phyloP scores from a whole-genome alignment of 2,888 invertebrate species.

The Panopea generosa region DNA sequence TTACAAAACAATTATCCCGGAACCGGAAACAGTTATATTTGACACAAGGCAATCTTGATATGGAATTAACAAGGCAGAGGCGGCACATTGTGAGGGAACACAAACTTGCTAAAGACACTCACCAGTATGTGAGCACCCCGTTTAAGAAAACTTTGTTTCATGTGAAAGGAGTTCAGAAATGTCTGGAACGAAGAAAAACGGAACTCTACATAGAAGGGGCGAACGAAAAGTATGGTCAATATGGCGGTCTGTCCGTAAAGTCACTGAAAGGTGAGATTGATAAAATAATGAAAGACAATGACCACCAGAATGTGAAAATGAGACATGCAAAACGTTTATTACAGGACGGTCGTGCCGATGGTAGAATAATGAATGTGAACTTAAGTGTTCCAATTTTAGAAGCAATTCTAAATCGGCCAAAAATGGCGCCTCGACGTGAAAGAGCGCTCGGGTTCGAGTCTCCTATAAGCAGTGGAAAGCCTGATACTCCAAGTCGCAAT shows the following conservation, averaged over 20 bases:
- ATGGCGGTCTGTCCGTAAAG: slow-evolving; percentile 63
- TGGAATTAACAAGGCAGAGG: slow-evolving; percentile 46
- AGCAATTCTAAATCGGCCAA: slow-evolving; percentile 51
- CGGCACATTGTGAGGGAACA: slow-evolving; percentile 55
- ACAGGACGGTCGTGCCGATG: slow-evolving; percentile 53
- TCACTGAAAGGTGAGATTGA: slow-evolving; percentile 61
- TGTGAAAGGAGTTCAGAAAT: slow-evolving; percentile 63
- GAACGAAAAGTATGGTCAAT: slow-evolving; percentile 58
- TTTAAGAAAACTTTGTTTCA: slow-evolving; percentile 61
- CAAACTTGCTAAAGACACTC: slow-evolving; percentile 57
- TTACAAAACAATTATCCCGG: slow-evolving; percentile 63
- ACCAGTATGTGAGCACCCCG: slow-evolving; percentile 51
- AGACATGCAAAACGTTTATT: slow-evolving; percentile 41
- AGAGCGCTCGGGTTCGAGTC: slow-evolving; percentile 52
- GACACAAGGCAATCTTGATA: slow-evolving; percentile 61
- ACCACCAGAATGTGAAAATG: slow-evolving; percentile 56
- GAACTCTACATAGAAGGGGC: slow-evolving; percentile 52
- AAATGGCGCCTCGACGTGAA: slow-evolving; percentile 55
- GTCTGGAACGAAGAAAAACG: slow-evolving; percentile 62
- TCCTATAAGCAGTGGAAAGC: slow-evolving; percentile 22
- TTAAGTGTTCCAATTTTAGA: slow-evolving; percentile 52
- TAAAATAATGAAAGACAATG: slow-evolving; percentile 53
- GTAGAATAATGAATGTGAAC: slow-evolving; percentile 58
- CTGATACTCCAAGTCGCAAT: slow-evolving; percentile 21
- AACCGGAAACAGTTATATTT: slow-evolving; percentile 62